phyloP scores from a whole-genome alignment of 2,888 invertebrate species.

The Neoaliturus tenellus region DNA sequence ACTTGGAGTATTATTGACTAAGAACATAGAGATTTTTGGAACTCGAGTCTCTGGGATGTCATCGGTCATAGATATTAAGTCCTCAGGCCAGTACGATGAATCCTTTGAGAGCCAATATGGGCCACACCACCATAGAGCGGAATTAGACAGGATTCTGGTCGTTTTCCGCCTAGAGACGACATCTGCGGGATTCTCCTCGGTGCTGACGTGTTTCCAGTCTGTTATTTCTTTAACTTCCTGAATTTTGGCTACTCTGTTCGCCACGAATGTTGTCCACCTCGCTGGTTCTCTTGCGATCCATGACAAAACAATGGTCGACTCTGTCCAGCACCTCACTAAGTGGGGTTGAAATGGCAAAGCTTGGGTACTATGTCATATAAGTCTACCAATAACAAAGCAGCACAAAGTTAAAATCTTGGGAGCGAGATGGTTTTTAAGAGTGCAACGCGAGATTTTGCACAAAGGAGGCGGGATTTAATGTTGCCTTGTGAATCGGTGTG shows the following conservation, averaged over 20 bases:
- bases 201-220: constrained; percentile 60
- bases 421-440: constrained; percentile 30
- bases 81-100: not conserved
- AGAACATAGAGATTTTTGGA: not conserved
- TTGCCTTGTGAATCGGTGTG: not conserved
- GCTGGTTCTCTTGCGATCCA: constrained; percentile 57
- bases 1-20: not conserved
- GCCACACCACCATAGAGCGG: constrained; percentile 59
- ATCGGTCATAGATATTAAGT: not conserved
- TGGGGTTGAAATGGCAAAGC: not conserved
- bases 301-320: constrained; percentile 50
- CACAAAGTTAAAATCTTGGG: constrained; percentile 39
- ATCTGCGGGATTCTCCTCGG: constrained; percentile 63
- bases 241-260: constrained; percentile 19
- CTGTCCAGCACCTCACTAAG: constrained; percentile 54
- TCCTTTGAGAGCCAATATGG: not conserved
- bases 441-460: constrained; percentile 39
- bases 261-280: constrained; percentile 46
- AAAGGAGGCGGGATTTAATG: not conserved
- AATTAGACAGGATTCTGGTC: constrained; percentile 44
- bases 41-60: not conserved
- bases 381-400: constrained; percentile 15
- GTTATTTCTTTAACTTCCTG: constrained; percentile 5
- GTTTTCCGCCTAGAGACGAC: constrained; percentile 59
- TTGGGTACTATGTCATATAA: not conserved